These are phyloP conservation scores for Abscondita cerata DNA, from an alignment of 2,888 invertebrate genomes.

Conservation along the genomic window DNA sequence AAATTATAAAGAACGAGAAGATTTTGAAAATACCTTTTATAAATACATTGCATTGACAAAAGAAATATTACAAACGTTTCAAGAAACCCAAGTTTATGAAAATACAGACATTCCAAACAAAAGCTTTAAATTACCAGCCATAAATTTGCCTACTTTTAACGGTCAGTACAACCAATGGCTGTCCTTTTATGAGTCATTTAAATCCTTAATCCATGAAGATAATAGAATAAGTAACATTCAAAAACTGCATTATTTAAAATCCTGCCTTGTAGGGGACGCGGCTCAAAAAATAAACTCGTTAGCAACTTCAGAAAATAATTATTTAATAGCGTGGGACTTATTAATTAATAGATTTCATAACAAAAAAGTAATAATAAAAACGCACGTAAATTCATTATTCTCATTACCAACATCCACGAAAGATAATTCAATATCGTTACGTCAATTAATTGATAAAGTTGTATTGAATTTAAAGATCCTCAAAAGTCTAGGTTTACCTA, in stretches of 20 bases:
- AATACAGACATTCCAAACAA: background rate
- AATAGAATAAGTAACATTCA: background rate
- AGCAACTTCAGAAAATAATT: no score
- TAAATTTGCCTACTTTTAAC: constrained; percentile 14
- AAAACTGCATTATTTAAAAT: constrained; percentile 16
- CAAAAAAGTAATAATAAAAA: background rate
- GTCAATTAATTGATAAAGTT: background rate
- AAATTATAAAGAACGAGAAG: background rate
- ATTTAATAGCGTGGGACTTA: no score
- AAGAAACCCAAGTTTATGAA: background rate
- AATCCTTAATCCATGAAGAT: constrained; percentile 13
- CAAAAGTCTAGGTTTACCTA: constrained; percentile 5
- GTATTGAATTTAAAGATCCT: background rate
- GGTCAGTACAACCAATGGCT: constrained; percentile 13
- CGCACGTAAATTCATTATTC: constrained; percentile 2
- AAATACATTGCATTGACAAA: background rate
- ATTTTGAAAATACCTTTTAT: background rate
- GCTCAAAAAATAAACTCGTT: constrained; percentile 1
- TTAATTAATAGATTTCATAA: no score
- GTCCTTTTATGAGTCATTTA: constrained; percentile 11
- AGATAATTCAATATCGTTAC: background rate
- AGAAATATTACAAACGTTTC: background rate
- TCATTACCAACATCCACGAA: background rate
- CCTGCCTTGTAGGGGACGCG: constrained; percentile 2
- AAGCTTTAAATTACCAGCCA: constrained; percentile 10